phyloP scores from a whole-genome alignment of 2,113 vertebrate genomes.

The Podarcis muralis region DNA sequence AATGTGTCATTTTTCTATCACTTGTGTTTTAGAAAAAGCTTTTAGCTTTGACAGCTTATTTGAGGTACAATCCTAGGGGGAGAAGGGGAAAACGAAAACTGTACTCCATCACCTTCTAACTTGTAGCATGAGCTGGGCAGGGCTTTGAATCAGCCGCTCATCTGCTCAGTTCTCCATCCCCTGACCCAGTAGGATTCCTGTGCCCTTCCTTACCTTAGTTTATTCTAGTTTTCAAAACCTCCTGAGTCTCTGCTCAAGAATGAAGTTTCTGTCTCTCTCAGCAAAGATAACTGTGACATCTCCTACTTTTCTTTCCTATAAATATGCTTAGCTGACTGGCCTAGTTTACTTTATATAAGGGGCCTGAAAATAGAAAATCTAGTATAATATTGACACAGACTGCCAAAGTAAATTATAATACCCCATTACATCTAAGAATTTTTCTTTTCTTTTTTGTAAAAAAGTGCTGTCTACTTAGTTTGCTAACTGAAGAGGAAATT shows the following conservation, averaged over 20 bases:
- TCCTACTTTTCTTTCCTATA: conserved; percentile 9
- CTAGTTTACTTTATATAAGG: conserved; percentile 65
- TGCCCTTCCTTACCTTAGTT: not conserved
- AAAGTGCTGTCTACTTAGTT: not conserved
- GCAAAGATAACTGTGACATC: conserved; percentile 2
- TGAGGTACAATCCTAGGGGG: too few species aligned
- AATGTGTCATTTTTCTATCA: not conserved
- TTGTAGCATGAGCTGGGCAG: too few species aligned
- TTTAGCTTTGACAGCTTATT: not conserved
- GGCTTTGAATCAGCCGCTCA: too few species aligned
- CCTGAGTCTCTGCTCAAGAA: not conserved
- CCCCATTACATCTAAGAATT: conserved; percentile 33
- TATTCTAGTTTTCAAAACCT: conserved; percentile 9
- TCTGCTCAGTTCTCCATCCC: not conserved
- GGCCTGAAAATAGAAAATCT: conserved; percentile 58
- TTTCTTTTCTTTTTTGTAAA: not conserved
- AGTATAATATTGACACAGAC: conserved; percentile 51
- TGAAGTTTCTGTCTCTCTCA: not conserved
- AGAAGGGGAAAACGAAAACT: too few species aligned
- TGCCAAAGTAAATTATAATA: conserved; percentile 42
- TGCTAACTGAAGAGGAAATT: not conserved
- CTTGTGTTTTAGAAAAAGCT: not conserved
- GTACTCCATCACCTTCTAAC: not conserved
- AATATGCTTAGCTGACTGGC: conserved; percentile 53
- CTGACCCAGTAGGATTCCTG: not conserved